Evolutionary conservation across 2,797 vertebrate genomes (phyloP).

Genomic region (Arctocebus calabarensis): DNA sequence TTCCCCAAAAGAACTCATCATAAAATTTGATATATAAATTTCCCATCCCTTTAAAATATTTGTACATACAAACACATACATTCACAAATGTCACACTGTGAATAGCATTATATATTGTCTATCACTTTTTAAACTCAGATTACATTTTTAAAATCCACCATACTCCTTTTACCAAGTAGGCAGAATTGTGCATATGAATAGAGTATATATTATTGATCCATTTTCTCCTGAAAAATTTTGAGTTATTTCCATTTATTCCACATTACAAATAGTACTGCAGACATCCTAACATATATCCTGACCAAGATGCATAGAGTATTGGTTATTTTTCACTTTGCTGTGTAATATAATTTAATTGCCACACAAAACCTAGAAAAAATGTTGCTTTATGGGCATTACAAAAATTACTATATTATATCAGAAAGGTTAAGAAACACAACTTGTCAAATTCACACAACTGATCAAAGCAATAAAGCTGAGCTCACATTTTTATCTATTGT

Average conservation of each 20-base stretch:
- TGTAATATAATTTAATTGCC: not conserved
- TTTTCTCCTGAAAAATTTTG: not conserved
- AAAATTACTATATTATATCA: not conserved
- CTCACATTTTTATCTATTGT: not conserved
- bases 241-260: not conserved
- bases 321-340: conserved; percentile 34
- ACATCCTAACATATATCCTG: not conserved
- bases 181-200: not conserved
- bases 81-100: not conserved
- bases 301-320: not conserved
- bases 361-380: not conserved
- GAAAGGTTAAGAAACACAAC: not conserved
- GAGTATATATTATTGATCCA: not conserved
- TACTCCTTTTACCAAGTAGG: not conserved
- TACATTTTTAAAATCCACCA: not conserved
- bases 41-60: not conserved
- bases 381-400: not conserved
- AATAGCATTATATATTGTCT: not conserved
- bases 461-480: not conserved
- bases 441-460: not conserved
- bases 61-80: not conserved
- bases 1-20: not conserved
- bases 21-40: not conserved
- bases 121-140: not conserved
- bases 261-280: not conserved